A percentile compares a stretch with the other conserved stretches of the same genome.
phyloP scores from a whole-genome alignment of 2,888 invertebrate species.

The Automeris io region DNA sequence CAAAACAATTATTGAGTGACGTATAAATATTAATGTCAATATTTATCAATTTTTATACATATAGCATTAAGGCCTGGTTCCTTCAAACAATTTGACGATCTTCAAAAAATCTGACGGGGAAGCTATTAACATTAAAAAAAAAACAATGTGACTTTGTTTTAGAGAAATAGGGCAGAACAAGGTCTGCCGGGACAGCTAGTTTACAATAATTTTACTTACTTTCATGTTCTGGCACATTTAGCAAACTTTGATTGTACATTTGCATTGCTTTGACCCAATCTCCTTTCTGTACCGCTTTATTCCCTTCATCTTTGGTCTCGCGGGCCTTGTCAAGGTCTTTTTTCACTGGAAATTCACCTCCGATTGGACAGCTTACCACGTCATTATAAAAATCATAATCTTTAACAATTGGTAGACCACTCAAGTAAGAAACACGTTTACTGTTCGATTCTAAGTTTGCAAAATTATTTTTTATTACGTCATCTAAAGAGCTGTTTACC shows the following conservation, averaged over 20 bases:
- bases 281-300: conserved; percentile 82
- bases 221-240: conserved; percentile 80
- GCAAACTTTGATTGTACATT: conserved; percentile 82
- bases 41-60: no score
- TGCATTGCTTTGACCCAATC: conserved; percentile 82
- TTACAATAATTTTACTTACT: conserved; percentile 66
- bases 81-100: no score
- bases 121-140: no score
- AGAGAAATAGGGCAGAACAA: no score
- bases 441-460: conserved; percentile 78
- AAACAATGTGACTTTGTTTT: no score
- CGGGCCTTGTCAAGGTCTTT: conserved; percentile 79
- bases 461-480: conserved; percentile 80
- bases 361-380: conserved; percentile 46
- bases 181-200: no score
- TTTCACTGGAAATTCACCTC: conserved; percentile 52
- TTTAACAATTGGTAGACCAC: conserved; percentile 69
- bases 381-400: conserved; percentile 67
- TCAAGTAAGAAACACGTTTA: conserved; percentile 79
- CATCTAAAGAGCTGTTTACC: conserved; percentile 71
- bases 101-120: no score
- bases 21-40: no score
- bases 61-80: no score
- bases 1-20: no score
- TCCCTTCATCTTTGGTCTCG: conserved; percentile 83